A percentile compares a stretch with the other conserved stretches of the same genome.
Evolutionary conservation across 2,797 vertebrate genomes (phyloP).

Genomic region (Danio albolineatus): DNA sequence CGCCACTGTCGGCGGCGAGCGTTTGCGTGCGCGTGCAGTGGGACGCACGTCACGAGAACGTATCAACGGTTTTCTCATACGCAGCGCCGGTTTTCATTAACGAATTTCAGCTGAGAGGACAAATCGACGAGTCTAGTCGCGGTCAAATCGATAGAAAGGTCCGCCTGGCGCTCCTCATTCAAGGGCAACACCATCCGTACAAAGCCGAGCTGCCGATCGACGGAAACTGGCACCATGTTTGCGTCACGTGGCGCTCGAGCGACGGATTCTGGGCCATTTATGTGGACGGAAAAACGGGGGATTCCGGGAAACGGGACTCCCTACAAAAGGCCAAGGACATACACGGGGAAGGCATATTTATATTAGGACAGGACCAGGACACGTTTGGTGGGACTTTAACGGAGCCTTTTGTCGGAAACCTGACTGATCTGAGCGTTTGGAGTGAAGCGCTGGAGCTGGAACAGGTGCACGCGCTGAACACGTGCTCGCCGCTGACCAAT

Average conservation of each 20-base stretch:
- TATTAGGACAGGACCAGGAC: slow-evolving; percentile 94
- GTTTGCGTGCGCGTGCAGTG: slow-evolving; percentile 87
- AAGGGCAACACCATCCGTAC: slow-evolving; percentile 86
- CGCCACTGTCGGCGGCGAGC: slow-evolving; percentile 77
- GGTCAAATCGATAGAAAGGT: slow-evolving; percentile 62
- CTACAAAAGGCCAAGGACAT: slow-evolving; percentile 73
- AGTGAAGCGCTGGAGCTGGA: slow-evolving; percentile 67
- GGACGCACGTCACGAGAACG: slow-evolving; percentile 72
- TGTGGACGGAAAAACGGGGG: slow-evolving; percentile 79
- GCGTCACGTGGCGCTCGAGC: slow-evolving; percentile 81
- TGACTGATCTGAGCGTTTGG: slow-evolving; percentile 88
- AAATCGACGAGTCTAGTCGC: slow-evolving; percentile 70
- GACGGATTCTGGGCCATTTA: slow-evolving; percentile 83
- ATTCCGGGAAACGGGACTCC: slow-evolving; percentile 68
- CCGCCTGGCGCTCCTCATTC: slow-evolving; percentile 84
- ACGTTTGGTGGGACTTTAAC: slow-evolving; percentile 90
- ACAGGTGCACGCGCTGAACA: slow-evolving; percentile 76
- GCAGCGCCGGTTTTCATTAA: slow-evolving; percentile 83
- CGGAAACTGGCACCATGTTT: slow-evolving; percentile 87
- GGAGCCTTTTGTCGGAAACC: slow-evolving; percentile 90
- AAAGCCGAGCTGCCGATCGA: slow-evolving; percentile 81
- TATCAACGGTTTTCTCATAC: slow-evolving; percentile 87
- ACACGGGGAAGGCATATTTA: slow-evolving; percentile 80
- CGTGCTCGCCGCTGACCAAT: slow-evolving; percentile 67
- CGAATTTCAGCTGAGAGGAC: slow-evolving; percentile 89